These are phyloP conservation scores for Gorilla gorilla DNA, from an alignment of 2,113 vertebrate species.

Conservation along the genomic window DNA sequence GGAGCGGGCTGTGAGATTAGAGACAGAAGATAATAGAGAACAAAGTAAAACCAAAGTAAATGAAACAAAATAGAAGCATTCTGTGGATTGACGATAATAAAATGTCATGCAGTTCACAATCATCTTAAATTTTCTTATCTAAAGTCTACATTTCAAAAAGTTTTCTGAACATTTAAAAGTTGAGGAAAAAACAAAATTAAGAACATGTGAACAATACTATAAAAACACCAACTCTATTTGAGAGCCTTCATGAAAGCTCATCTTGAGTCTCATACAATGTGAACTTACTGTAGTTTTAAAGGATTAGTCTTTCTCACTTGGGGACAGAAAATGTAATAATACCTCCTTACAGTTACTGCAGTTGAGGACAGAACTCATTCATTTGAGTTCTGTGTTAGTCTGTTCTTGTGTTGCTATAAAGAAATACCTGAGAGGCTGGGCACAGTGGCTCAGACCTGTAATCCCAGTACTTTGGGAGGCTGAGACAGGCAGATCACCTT, in stretches of 20 bases:
- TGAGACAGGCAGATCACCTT: too few species aligned
- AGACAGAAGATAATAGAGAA: background rate
- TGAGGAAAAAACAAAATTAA: background rate
- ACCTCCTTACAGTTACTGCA: background rate
- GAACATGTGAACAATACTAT: background rate
- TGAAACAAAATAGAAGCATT: background rate
- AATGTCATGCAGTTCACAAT: background rate
- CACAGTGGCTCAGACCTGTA: too few species aligned
- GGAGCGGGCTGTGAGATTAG: background rate
- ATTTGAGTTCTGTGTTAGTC: background rate
- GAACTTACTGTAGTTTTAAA: background rate
- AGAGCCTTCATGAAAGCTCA: background rate
- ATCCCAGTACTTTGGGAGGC: too few species aligned
- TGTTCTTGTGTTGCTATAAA: too few species aligned
- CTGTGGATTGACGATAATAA: background rate
- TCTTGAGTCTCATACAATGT: background rate
- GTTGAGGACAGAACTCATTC: background rate
- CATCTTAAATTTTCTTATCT: background rate
- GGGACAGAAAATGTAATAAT: background rate
- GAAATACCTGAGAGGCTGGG: too few species aligned
- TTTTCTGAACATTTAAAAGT: background rate
- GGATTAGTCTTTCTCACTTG: background rate
- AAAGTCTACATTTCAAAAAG: background rate
- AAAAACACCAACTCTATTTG: background rate
- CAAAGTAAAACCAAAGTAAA: background rate